Evolutionary conservation across 2,888 invertebrate species (phyloP), one percentile per base, ranked within the genome.

Genomic region (Chesias legatella): DNA sequence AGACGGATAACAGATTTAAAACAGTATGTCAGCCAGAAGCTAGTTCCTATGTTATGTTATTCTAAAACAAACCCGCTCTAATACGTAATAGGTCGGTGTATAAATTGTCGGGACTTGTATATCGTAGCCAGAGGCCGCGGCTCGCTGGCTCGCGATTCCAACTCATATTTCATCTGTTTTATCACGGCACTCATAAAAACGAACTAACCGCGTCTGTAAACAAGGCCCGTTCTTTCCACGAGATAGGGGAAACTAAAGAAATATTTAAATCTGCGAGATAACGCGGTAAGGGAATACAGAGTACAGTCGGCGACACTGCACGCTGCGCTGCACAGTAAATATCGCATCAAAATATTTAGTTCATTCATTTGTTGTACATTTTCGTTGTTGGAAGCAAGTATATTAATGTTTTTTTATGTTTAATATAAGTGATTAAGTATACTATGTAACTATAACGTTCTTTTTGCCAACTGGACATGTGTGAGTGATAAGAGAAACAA

Each of bases 191-290:
- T 45, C 53, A 47, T 53, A 53, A 53, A 53, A 53, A 49, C 53
- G 47, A 51, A 48, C 47, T 48, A 50, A 31, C 48, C 48, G 35
- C 47, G 39, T 37, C 50, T 42, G 47, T 51, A 53, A 48, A 48
- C 51, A 44, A 44, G 38, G 38, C 42, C 35, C 53, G 43, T 51
- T 51, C 48, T 51, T 49, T 38, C 36, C 42, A 33, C 30, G 36
- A 47, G 53, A 53, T 48, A 51, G 35, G 46, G 41, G 44, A 48
- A 48, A 50, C 53, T 50, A 48, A 41, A 53, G 49, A 46, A 53
- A 53, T 50, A 53, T 53, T 50, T 48, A 53, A 53, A 53, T 53
- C 40, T 48, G 48, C 13, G 41, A 46, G 50, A 50, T 53, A 53
- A 39, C 37, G 42, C 26, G 40, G 35, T 34, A 27, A 30, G 40